phyloP scores from a whole-genome alignment of 2,113 vertebrate species.

The Ciconia boyciana region DNA sequence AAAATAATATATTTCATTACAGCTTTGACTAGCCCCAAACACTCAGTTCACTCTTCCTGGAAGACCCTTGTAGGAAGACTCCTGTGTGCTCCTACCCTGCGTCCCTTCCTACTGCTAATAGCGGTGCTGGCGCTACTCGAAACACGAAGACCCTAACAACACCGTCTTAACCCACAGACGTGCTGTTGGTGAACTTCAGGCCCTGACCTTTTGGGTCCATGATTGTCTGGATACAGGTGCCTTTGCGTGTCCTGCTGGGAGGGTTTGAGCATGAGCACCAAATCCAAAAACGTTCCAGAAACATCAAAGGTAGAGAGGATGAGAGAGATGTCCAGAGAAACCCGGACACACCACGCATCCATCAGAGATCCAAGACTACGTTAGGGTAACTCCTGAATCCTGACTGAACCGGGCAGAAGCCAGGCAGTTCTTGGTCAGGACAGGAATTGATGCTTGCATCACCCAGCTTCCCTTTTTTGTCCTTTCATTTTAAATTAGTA shows the following conservation, averaged over 20 bases:
- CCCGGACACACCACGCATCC: background rate
- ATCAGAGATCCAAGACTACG: background rate
- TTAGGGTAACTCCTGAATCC: background rate
- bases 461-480: background rate
- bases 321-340: background rate
- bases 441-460: background rate
- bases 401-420: background rate
- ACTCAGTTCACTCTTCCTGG: accelerated
- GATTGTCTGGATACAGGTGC: no score
- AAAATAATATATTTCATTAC: background rate
- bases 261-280: background rate
- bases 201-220: background rate
- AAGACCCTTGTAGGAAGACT: background rate
- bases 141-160: background rate
- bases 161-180: background rate
- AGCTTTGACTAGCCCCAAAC: background rate
- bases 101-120: accelerated
- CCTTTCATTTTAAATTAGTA: background rate
- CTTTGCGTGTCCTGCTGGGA: background rate
- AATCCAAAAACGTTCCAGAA: background rate
- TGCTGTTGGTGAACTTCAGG: accelerated
- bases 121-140: background rate
- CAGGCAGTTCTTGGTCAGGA: background rate
- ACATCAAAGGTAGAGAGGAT: background rate
- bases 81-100: background rate